Base-by-base conservation (phyloP, 2,113 vertebrate genomes). In the Pluvianellus socialis region DNA sequence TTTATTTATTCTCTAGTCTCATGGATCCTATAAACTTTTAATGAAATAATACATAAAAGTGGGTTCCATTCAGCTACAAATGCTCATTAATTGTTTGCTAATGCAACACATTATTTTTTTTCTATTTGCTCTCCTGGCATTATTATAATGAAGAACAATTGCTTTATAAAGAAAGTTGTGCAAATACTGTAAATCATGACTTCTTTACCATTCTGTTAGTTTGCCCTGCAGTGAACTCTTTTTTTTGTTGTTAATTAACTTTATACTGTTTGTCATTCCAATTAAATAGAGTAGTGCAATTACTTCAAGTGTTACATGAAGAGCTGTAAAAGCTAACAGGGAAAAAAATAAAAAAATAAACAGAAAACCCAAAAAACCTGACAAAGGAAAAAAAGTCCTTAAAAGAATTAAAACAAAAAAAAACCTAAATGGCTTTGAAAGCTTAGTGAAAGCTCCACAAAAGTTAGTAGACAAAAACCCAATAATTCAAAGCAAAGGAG, bases 101-200 rank as follows among this genome's bases (percentile, higher is more conserved):
- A 97, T 97, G 96, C 88, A 98, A 94, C 84, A 95, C 45, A 13
- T 74, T 70, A 86, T 90, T 96, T 71, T 88, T 85, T 67, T 63
- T 18, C 86, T 79, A 33, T 98, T 94, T 97, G 82, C 62, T 97
- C 93, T 97, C 77, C 90, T 95, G 94, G 75, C 96, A 96, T 97
- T 97, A 96, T 96, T 97, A 93, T 97, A 97, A 98, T 96, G 97
- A 98, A 97, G 94, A 98, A 93, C 97, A 95, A 97, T 92, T 97
- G 92, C 95, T 98, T 98, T 97, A 96, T 96, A 97, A 97, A 97
- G 96, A 95, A 97, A 97, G 90, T 98, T 97, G 96, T 94, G 82
- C 92, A 98, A 97, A 98, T 96, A 96, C 84, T 92, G 96, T 98
- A 98, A 98, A 98, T 97, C 90, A 84, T 35, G n/a, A 92, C 86